Evolutionary conservation across 2,888 invertebrate species (phyloP), one percentile per base, ranked within the genome.

Genomic region (Marasmarcha lunaedactyla): DNA sequence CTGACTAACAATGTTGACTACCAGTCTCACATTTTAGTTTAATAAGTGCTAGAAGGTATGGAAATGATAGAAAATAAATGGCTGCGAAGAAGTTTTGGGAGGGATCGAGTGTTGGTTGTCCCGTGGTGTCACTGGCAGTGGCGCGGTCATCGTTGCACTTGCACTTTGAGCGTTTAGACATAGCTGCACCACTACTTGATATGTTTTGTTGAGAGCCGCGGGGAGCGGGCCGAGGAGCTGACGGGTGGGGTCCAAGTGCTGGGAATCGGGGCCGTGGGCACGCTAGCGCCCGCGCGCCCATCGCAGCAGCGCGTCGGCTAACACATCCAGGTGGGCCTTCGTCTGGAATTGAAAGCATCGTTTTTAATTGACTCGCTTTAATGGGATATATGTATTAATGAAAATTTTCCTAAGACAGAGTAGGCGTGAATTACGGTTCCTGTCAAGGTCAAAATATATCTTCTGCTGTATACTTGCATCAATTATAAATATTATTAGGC

Each of bases 251-350:
- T 42, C 34, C 13, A 14, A 14, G 34, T 12, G 34, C 34, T 3
- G 34, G 45, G 59, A 59, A 52, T 56, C 55, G 62, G 57, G 59
- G 54, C 54, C 58, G 46, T 51, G 50, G 41, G 40, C 54, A 47
- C 44, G 61, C 86, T 94, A 95, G 86, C 95, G 94, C 62, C 95
- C 95, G 78, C 95, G 88, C 71, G 95, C 95, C 95, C 95, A 96
- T 72, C 95, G 90, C 57, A 96, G 86, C 59, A 96, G 87, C 67
- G 95, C 96, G 84, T 96, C 96, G 52, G 96, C 96, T 73, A 96
- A 83, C 55, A 96, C 94, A 85, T 96, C 95, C 84, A 96, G 86
- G 76, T 96, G 96, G 66, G 95, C 95, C 79, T 95, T 96, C 63
- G 95, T 96, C 96, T 96, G 90, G 39, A 88, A 90, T 42, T n/a